phyloP scores from a whole-genome alignment of 2,888 invertebrate species.

The Proisotoma minuta region DNA sequence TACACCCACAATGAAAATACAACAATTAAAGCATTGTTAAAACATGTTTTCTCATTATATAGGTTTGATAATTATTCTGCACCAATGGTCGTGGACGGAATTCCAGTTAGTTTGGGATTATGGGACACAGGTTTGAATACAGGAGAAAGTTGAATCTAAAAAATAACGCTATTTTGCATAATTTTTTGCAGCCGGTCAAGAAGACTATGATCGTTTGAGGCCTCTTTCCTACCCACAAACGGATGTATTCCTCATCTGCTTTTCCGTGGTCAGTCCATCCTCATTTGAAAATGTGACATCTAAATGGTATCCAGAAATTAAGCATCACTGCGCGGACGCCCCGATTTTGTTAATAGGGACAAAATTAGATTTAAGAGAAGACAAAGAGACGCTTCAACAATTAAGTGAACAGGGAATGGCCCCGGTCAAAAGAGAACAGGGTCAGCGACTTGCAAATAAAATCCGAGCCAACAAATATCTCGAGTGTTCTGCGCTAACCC shows the following conservation, averaged over 20 bases:
- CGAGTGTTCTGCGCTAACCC: constrained; percentile 98
- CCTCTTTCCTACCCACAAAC: constrained; percentile 96
- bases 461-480: constrained; percentile 97
- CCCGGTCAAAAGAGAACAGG: constrained; percentile 95
- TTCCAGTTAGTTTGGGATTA: constrained; percentile 89
- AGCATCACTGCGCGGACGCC: constrained; percentile 99
- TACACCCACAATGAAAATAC: neutral
- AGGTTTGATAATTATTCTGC: constrained; percentile 99
- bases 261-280: constrained; percentile 97
- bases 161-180: too few species aligned
- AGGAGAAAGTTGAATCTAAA: too few species aligned
- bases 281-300: constrained; percentile 99
- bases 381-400: constrained; percentile 86
- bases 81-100: constrained; percentile 96
- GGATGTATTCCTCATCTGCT: constrained; percentile 98
- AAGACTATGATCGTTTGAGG: constrained; percentile 90
- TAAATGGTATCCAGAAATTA: constrained; percentile 99
- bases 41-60: constrained; percentile 41
- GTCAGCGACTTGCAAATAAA: constrained; percentile 96
- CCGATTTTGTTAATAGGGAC: constrained; percentile 98
- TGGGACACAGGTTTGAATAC: constrained; percentile 73
- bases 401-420: constrained; percentile 90
- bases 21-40: too few species aligned
- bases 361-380: constrained; percentile 97
- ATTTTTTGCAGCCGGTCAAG: constrained; percentile 77